phyloP scores from a whole-genome alignment of 2,113 vertebrate species.

The Erinaceus europaeus region DNA sequence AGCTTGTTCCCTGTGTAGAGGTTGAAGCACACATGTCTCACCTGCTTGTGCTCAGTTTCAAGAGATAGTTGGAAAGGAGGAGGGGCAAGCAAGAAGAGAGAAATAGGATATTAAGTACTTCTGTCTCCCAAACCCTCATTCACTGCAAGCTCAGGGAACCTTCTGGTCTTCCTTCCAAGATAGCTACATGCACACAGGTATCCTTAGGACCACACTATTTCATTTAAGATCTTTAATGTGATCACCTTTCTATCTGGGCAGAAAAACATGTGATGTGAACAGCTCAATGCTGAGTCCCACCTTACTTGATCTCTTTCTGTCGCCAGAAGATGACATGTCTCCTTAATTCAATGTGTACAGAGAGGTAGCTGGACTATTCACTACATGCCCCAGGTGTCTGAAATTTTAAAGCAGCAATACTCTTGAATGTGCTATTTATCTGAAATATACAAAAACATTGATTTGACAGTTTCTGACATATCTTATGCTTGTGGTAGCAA shows the following conservation, averaged over 20 bases:
- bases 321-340: not conserved
- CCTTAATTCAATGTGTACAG: not conserved
- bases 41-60: fast-evolving
- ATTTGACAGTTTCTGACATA: no score
- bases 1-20: not conserved
- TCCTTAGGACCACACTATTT: not conserved
- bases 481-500: no score
- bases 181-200: not conserved
- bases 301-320: not conserved
- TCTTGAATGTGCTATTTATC: no score
- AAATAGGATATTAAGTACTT: fast-evolving
- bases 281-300: not conserved
- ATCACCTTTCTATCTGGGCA: not conserved
- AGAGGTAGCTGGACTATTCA: not conserved
- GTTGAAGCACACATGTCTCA: fast-evolving
- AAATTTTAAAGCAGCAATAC: constrained; percentile 19
- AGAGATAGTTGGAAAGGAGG: fast-evolving
- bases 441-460: no score
- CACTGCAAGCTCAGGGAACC: no score
- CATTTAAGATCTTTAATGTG: not conserved
- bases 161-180: not conserved
- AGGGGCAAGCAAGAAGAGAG: no score
- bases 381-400: not conserved
- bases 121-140: not conserved
- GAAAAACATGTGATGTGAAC: not conserved